A percentile compares a stretch with the other conserved stretches of the same genome.
These are phyloP conservation scores for Rhagoletis pomonella DNA, from an alignment of 1,140 invertebrate genomes.

Conservation along the genomic window DNA sequence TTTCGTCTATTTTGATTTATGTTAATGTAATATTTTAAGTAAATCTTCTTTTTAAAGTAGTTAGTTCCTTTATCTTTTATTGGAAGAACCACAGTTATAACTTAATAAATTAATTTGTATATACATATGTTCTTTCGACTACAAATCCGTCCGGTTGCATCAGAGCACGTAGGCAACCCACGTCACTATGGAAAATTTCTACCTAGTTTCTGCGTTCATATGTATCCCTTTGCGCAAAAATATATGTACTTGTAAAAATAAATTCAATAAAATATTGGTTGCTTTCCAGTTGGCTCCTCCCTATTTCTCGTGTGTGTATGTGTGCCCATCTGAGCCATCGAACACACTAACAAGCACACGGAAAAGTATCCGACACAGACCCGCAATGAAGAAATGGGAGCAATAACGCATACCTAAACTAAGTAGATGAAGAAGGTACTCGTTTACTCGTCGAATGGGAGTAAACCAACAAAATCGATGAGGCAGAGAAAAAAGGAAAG, in stretches of 20 bases:
- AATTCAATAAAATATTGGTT: conserved; percentile 51
- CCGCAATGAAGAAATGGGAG: conserved; percentile 39
- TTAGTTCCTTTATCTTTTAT: no score
- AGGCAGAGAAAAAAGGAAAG: conserved; percentile 58
- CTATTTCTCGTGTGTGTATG: not conserved
- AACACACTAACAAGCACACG: not conserved
- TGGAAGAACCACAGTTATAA: no score
- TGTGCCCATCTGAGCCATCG: not conserved
- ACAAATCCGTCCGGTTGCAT: no score
- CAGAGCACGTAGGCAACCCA: not conserved
- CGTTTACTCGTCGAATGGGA: not conserved
- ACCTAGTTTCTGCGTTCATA: not conserved
- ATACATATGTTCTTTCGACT: no score
- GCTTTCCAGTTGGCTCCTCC: conserved; percentile 47
- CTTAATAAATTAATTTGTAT: no score
- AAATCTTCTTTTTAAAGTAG: no score
- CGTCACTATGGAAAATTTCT: not conserved
- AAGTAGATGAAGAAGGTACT: conserved; percentile 1
- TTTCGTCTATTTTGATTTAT: no score
- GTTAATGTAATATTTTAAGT: no score
- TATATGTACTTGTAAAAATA: not conserved
- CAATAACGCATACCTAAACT: conserved; percentile 4
- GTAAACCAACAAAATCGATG: conserved; percentile 52
- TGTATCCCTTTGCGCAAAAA: conserved; percentile 2
- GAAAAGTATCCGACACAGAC: not conserved